Conservation (phyloP, 2,888 invertebrate genomes). For the Campaea margaritaria region DNA sequence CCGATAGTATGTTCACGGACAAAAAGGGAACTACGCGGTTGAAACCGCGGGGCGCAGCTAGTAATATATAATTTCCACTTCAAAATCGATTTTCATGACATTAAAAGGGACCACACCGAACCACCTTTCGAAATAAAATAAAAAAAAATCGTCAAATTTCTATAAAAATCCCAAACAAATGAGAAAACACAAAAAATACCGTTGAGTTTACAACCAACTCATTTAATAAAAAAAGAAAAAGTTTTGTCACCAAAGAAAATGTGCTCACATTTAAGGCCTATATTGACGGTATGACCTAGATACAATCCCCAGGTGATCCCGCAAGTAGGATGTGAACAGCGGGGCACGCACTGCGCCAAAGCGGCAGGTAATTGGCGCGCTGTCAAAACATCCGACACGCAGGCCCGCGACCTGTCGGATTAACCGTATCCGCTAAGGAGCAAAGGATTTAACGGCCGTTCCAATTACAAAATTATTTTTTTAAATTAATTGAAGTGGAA, state of each 20-base stretch:
- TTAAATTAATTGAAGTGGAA: neutral
- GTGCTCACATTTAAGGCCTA: neutral
- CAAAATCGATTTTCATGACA: too few species aligned
- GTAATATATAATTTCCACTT: too few species aligned
- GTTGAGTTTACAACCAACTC: too few species aligned
- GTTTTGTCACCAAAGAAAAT: too few species aligned
- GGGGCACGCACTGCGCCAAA: constrained; percentile 57
- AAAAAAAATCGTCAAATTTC: too few species aligned
- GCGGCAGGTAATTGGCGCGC: constrained; percentile 77
- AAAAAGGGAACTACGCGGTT: too few species aligned
- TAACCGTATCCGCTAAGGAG: constrained; percentile 77
- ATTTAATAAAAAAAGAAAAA: neutral
- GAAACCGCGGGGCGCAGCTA: too few species aligned
- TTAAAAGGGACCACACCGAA: too few species aligned
- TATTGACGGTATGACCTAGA: constrained; percentile 5
- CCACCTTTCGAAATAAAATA: too few species aligned
- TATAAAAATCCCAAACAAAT: too few species aligned
- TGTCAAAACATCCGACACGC: constrained; percentile 81
- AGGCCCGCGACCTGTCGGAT: constrained; percentile 64
- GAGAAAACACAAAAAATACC: too few species aligned
- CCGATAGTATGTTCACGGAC: too few species aligned
- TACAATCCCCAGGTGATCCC: constrained; percentile 8
- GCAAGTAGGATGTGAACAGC: constrained; percentile 41
- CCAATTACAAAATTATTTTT: constrained; percentile 14
- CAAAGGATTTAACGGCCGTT: constrained; percentile 19